Evolutionary conservation across 1,140 invertebrate genomes (phyloP), one percentile per base, ranked within the genome.

Genomic region (Coelopa frigida): DNA sequence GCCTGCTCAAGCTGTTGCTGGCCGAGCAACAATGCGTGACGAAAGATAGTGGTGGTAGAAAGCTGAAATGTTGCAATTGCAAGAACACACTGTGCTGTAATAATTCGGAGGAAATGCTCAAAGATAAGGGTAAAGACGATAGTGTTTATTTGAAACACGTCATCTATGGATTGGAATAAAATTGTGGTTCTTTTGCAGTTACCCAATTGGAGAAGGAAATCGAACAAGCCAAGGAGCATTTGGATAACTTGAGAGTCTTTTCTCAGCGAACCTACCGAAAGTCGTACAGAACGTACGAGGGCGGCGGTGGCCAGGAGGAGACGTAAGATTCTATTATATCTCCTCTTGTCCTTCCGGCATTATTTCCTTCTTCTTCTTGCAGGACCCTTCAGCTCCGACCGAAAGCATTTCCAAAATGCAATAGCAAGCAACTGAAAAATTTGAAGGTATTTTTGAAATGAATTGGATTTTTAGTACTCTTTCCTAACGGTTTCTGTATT

Each of bases 1-100:
- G 58, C 37, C 33, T 62, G 15, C 55, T 61, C 1, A 56, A 61
- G 27, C 57, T 56, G 31, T 59, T 62, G 8, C 44, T 62, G 20
- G 56, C 49, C n/a, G 59, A 62, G 17, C 32, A 54, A 17, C 31
- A 12, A 51, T 37, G 15, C 38, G 49, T 10, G 14, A 12, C 7
- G 12, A 11, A 29, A 17, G 5, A 31, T 5, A n/a, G 27, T 5
- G 3, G 35, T 15, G 5, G n/a, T 3, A 21, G 18, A 15, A 35
- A 35, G 2, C 24, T 46, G 14, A 56, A 52, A 31, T 62, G 59
- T 26, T 62, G 59, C 26, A 35, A 32, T 2, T 61, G 59, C 44
- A 61, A 53, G 33, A 57, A 46, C 3, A 43, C 38, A 2, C 46
- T 61, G 10, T 61, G 57, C 40, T 62, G 59, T 35, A 43, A 48